Evolutionary conservation across 2,113 vertebrate genomes (phyloP), one percentile per base, ranked within the genome.

Genomic region (Pelecanoides urinatrix): DNA sequence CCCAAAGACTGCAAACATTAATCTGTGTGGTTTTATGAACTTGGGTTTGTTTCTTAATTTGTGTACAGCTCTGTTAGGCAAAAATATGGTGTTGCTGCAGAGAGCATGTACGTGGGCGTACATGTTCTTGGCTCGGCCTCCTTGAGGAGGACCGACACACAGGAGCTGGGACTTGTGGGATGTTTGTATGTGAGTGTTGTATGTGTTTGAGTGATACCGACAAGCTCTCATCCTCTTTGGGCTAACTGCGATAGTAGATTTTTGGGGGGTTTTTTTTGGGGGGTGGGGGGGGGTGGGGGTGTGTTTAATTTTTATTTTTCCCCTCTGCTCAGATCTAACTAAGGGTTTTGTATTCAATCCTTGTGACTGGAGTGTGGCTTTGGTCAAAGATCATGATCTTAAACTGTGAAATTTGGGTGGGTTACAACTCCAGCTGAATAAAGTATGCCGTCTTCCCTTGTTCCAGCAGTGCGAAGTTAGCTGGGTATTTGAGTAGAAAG

Each of bases 21-120:
- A 72, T 86, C 72, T 84, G 77, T 84, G 91, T 94, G 94, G 79
- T 80, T 97, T 92, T 80, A 63, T 86, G 86, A 92, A 94, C 72
- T 53, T 70, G 34, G 38, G 86, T 90, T 96, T 88, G 52, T 95
- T 95, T 92, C 83, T 88, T 86, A 29, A 66, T 95, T 88, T 94
- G 91, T 81, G 38, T 96, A 77, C 45, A 36, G 45, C 82, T 79
- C 74, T 83, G 62, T 62, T 88, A 74, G 75, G 82, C 73, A 80
- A 88, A 93, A 92, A 16, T 63, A 29, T 2, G 17, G 55, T 80
- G 45, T 76, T 79, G 79, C 79, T 1, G 14, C 90, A 85, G 77
- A 75, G 82, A 91, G 62, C 16, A 4, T 34, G 79, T 79, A 62
- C 1, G 59, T 95, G 83, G 91, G 91, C 4, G 75, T 92, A 23